Base-by-base conservation (phyloP, 2,888 invertebrate genomes). In the Lycaena phlaeas region DNA sequence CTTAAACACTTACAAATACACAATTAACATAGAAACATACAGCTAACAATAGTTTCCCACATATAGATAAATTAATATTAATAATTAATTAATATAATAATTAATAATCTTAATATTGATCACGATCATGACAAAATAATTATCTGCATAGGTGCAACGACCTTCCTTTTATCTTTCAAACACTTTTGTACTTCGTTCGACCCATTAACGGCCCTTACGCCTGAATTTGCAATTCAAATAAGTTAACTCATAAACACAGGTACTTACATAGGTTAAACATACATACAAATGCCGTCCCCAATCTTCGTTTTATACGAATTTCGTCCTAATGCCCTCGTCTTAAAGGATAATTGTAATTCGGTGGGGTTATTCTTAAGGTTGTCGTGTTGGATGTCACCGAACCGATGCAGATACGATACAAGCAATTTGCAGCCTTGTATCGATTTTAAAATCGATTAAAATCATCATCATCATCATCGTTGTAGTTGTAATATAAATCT, bases 151-250 rank as follows among this genome's bases (percentile, higher is more conserved):
- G 5, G 18, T 18, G 18, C 22, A 1, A 12, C 18, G 9, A 29
- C 14, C 28, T 6, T 6, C 14, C 12, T 4, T 22, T 17, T 38
- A 28, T 37, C 30, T 41, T 46, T 51, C n/a, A 27, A 38, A 28
- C 14, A 28, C 28, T 12, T 38, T 17, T 61, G 62, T 63, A 68
- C 68, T 63, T 59, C 53, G 55, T 53, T 42, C 56, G 50, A 40
- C 48, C 56, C 58, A 59, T 60, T 61, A 66, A 64, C 57, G 52
- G 54, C 51, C 48, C 52, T 48, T 40, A 48, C 44, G 52, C 50
- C 53, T 51, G 49, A 55, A 70, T 72, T 71, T 68, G 67, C 70
- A 68, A 57, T 54, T 53, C 50, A 57, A 58, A 58, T 53, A 46
- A 54, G 42, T 52, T 53, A 50, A 49, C 49, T 52, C 45, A 50